These are phyloP conservation scores for Myrmecobius fasciatus DNA, from an alignment of 2,113 vertebrate species.

Conservation along the genomic window DNA sequence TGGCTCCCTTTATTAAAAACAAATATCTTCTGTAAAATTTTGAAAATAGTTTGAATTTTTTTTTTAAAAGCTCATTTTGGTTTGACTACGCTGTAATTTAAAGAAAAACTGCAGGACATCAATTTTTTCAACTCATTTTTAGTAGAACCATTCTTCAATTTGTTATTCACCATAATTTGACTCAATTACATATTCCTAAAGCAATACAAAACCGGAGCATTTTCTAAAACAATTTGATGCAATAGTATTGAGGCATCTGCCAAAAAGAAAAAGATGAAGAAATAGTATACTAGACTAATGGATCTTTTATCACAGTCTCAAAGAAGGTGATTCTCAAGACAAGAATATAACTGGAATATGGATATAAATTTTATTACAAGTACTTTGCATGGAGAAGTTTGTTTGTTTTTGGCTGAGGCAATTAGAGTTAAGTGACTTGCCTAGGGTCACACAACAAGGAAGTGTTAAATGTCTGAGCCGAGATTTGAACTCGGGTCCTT, in stretches of 20 bases:
- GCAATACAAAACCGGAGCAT: conserved; percentile 42
- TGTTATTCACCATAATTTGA: conserved; percentile 7
- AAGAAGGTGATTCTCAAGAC: conserved; percentile 14
- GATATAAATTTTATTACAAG: background rate
- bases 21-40: background rate
- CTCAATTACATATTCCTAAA: conserved; percentile 5
- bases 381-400: background rate
- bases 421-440: no score
- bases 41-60: background rate
- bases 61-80: background rate
- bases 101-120: conserved; percentile 11
- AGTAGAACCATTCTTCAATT: background rate
- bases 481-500: no score
- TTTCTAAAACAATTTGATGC: conserved; percentile 16
- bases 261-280: background rate
- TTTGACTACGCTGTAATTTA: conserved; percentile 15
- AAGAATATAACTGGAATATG: background rate
- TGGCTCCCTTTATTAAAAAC: conserved; percentile 2
- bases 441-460: no score
- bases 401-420: no score
- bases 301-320: conserved; percentile 1
- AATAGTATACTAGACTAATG: background rate
- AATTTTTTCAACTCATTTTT: conserved; percentile 7
- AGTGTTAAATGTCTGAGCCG: no score
- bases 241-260: conserved; percentile 5